Evolutionary conservation across 2,797 vertebrate species (phyloP).

Genomic region (Microhierax caerulescens): DNA sequence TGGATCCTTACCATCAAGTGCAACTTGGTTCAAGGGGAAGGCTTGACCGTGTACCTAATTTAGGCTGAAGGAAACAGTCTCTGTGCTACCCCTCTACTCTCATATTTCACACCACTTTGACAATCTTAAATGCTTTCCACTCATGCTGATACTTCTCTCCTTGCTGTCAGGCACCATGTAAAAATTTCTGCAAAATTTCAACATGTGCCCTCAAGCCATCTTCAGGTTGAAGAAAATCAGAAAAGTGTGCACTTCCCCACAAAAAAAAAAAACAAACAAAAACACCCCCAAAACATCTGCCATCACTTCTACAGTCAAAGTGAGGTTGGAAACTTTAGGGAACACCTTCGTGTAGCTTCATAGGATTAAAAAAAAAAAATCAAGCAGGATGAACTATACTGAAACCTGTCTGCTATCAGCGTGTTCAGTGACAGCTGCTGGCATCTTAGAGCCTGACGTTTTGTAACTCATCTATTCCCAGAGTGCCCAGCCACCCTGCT

Average conservation of each 20-base stretch:
- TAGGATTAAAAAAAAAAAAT: not conserved
- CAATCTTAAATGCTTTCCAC: not conserved
- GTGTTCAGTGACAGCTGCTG: not conserved
- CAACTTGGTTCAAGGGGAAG: not conserved
- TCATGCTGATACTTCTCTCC: not conserved
- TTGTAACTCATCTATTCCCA: not conserved
- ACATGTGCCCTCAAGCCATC: not conserved
- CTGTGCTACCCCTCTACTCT: not conserved
- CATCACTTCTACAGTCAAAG: not conserved
- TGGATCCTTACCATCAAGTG: not conserved
- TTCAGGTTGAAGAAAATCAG: not conserved
- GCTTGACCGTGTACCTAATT: not conserved
- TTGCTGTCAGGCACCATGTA: not conserved
- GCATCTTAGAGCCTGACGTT: not conserved
- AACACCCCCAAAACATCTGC: not conserved
- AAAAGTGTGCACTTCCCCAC: not conserved
- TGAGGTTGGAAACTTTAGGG: not conserved
- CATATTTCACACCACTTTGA: slow-evolving; percentile 21
- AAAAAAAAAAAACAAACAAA: not conserved
- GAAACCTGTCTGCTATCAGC: not conserved
- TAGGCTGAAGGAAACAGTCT: not conserved
- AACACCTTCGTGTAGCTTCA: not conserved
- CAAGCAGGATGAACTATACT: not conserved
- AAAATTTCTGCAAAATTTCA: not conserved
- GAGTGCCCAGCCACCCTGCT: not conserved